phyloP scores from a whole-genome alignment of 2,888 invertebrate species.

The Quadriops clusia region DNA sequence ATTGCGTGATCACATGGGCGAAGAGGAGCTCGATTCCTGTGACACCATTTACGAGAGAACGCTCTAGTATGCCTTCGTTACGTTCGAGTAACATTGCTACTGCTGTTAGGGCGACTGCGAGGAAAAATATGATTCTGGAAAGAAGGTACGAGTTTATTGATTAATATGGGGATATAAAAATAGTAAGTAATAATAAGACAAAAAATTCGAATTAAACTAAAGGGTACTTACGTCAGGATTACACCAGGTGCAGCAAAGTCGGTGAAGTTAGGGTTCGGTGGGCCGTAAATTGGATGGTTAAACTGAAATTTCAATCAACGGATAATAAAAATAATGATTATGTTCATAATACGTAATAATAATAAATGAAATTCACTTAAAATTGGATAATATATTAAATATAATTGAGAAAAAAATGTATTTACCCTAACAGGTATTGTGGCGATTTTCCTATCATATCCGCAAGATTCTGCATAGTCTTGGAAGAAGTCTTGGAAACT shows the following conservation, averaged over 20 bases:
- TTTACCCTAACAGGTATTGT: conserved; percentile 51
- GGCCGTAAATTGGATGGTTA: conserved; percentile 63
- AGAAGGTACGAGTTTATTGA: conserved; percentile 2
- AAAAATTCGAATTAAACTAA: neutral
- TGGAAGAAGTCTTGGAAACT: conserved; percentile 63
- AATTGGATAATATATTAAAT: too few relatives aligned
- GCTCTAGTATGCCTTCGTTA: conserved; percentile 81
- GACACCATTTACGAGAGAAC: conserved; percentile 78
- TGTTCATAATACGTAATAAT: too few relatives aligned
- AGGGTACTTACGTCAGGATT: conserved; percentile 61
- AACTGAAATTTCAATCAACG: conserved; percentile 44
- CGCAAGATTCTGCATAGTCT: conserved; percentile 49
- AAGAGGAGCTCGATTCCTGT: conserved; percentile 73
- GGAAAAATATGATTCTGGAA: conserved; percentile 79
- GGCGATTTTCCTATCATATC: conserved; percentile 51
- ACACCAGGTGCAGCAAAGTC: conserved; percentile 93
- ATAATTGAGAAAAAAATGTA: too few relatives aligned
- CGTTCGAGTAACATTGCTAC: conserved; percentile 81
- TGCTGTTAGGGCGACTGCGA: conserved; percentile 85
- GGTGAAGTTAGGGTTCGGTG: conserved; percentile 69
- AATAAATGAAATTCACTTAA: too few relatives aligned
- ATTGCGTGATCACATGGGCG: conserved; percentile 79
- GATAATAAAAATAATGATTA: too few relatives aligned
- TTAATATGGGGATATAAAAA: conserved; percentile 7
- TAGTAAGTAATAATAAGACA: conserved; percentile 1